Evolutionary conservation across 2,888 invertebrate genomes (phyloP), one percentile per base, ranked within the genome.

Genomic region (Oegoconia quadripuncta): DNA sequence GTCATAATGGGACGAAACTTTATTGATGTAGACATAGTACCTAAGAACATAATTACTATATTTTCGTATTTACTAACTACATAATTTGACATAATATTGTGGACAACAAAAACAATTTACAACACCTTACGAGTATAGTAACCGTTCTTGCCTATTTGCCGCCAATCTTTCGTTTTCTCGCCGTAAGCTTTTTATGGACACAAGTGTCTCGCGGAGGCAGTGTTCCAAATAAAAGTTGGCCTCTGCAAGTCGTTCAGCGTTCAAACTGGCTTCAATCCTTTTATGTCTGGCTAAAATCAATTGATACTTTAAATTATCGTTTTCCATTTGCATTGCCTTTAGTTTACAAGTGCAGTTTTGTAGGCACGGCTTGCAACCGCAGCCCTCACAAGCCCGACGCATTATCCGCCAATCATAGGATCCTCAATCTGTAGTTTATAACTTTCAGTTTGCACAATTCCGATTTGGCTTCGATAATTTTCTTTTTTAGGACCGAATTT

Each of bases 151-250:
- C 23, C 12, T 22, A 32, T n/a, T n/a, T n/a, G n/a, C 7, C 3
- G 13, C 12, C 20, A 32, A 11, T 14, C 17, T 6, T 9, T 48
- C 30, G 30, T 55, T 58, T 35, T 54, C 55, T 9, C 20, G 28
- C 51, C 60, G 67, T 30, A 79, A 55, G 11, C 44, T 49, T 18
- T 52, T 26, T 34, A 80, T 51, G 42, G 80, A 67, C 1, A 41
- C 32, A 18, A 48, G 50, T 1, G 68, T 59, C 46, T 73, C 62
- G n/a, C 44, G 37, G 3, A 80, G 57, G 40, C 59, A 47, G 23
- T 72, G 75, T 48, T 74, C 64, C 20, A 82, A 55, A 44, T 63
- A 67, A 42, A 54, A 75, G 39, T 86, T 84, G 0, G 64, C 56
- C 54, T 82, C 79, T 0, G 80, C 77, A 16, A 80, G 44, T 13